A percentile compares a stretch with the other conserved stretches of the same genome.
phyloP scores from a whole-genome alignment of 2,888 invertebrate species.

The Leptopterna dolabrata region DNA sequence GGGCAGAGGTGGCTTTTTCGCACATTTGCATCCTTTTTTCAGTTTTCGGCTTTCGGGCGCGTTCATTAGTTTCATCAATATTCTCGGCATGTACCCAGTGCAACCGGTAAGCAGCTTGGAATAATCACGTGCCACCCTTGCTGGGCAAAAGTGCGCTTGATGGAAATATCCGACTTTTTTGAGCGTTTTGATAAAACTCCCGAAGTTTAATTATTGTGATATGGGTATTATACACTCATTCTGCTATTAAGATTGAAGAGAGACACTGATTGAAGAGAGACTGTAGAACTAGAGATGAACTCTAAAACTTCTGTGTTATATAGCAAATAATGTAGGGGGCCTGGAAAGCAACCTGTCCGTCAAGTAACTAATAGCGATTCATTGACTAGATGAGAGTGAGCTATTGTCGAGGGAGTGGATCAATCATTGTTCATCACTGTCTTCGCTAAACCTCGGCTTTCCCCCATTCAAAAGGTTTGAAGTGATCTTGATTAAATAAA shows the following conservation, averaged over 20 bases:
- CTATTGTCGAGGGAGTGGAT: background rate
- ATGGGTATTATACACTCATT: too few relatives aligned
- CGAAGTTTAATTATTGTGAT: too few relatives aligned
- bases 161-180: background rate
- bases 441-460: conserved; percentile 14
- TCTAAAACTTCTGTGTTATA: too few relatives aligned
- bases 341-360: too few relatives aligned
- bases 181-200: background rate
- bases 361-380: background rate
- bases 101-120: conserved; percentile 15
- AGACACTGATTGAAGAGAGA: too few relatives aligned
- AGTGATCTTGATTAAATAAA: conserved; percentile 47
- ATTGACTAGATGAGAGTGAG: background rate
- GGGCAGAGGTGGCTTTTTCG: conserved; percentile 19
- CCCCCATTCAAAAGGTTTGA: conserved; percentile 19
- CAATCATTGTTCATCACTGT: conserved; percentile 49
- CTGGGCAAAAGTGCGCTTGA: background rate
- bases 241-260: too few relatives aligned
- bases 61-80: conserved; percentile 42
- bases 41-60: conserved; percentile 31
- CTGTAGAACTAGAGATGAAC: too few relatives aligned
- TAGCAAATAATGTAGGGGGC: too few relatives aligned
- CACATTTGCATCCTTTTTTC: conserved; percentile 42
- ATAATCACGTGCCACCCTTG: background rate
- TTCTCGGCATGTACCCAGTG: conserved; percentile 30